Evolutionary conservation across 1,140 invertebrate species (phyloP).

Genomic region (Drosophila tani): DNA sequence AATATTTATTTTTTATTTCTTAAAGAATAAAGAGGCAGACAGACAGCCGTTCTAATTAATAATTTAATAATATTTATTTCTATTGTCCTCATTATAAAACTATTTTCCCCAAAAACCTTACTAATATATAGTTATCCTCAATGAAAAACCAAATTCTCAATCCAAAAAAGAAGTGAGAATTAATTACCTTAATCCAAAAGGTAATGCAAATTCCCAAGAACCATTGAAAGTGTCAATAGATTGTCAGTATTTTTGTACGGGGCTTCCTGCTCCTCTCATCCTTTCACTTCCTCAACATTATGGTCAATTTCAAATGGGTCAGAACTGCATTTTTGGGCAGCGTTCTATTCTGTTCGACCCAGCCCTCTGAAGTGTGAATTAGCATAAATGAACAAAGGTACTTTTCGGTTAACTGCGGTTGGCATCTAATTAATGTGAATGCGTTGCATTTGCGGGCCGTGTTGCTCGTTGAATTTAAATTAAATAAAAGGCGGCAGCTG

Average conservation of each 20-base stretch:
- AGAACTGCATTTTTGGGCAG: conserved; percentile 34
- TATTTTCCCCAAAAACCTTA: background rate
- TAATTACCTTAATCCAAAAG: conserved; percentile 9
- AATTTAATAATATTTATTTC: background rate
- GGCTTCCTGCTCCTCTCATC: background rate
- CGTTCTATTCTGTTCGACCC: conserved; percentile 25
- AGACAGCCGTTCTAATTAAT: background rate
- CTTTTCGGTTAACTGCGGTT: conserved; percentile 52
- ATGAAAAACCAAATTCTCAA: background rate
- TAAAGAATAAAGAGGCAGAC: background rate
- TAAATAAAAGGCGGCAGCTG: conserved; percentile 22
- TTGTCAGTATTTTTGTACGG: background rate
- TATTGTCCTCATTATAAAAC: background rate
- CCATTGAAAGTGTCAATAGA: conserved; percentile 38
- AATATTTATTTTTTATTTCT: no score
- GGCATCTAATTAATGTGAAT: conserved; percentile 70
- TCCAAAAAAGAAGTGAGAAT: background rate
- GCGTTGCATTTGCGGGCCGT: conserved; percentile 27
- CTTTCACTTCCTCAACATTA: conserved; percentile 10
- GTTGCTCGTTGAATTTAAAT: conserved; percentile 58
- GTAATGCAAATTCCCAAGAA: conserved; percentile 7
- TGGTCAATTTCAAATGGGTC: conserved; percentile 78
- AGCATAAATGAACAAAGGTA: conserved; percentile 52
- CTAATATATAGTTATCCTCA: background rate
- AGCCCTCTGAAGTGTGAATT: conserved; percentile 19